phyloP scores from a whole-genome alignment of 1,140 invertebrate genomes.

The Drosophila yakuba region DNA sequence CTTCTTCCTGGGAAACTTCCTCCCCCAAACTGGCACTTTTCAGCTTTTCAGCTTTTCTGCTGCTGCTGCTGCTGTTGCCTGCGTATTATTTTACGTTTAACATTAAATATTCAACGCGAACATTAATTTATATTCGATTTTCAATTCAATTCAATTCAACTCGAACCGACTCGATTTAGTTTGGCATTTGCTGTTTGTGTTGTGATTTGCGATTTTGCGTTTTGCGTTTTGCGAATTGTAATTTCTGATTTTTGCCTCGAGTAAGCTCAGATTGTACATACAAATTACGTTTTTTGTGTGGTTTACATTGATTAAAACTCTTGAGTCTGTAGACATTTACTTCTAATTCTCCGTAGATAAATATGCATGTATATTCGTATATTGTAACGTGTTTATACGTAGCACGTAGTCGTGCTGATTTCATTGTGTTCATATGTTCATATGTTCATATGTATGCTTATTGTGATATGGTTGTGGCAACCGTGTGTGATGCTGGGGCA shows the following conservation, averaged over 20 bases:
- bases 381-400: constrained; percentile 27
- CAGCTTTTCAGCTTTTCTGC: neutral
- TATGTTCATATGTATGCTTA: constrained; percentile 3
- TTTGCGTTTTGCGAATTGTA: neutral
- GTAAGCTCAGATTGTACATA: constrained; percentile 78
- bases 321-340: constrained; percentile 30
- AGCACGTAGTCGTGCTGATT: constrained; percentile 32
- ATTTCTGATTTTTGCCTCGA: constrained; percentile 17
- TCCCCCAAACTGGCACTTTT: neutral
- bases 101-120: constrained; percentile 56
- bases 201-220: neutral
- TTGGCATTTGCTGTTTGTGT: constrained; percentile 10
- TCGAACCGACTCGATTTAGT: constrained; percentile 18
- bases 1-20: constrained; percentile 21
- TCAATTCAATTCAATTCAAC: constrained; percentile 8
- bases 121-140: constrained; percentile 52
- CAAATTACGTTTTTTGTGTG: constrained; percentile 63
- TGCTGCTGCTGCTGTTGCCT: neutral
- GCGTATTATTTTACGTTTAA: constrained; percentile 40
- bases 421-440: constrained; percentile 10
- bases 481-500: neutral
- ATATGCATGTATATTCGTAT: constrained; percentile 12
- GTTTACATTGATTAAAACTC: constrained; percentile 52
- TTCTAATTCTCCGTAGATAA: constrained; percentile 19
- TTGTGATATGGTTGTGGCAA: constrained; percentile 24